Conservation (phyloP, 2,113 vertebrate genomes). For the Eonycteris spelaea region DNA sequence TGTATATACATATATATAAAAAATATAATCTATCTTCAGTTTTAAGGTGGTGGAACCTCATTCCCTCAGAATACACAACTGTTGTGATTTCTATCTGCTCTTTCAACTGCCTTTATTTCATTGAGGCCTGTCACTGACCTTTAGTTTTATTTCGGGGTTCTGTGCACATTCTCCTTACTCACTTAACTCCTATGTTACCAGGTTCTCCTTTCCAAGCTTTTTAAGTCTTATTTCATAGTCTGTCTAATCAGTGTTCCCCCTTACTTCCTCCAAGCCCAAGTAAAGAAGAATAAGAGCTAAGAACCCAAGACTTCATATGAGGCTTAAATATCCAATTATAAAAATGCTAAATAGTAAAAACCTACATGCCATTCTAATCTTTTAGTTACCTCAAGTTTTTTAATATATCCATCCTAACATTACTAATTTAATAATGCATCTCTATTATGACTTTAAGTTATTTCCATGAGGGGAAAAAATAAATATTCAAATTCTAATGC, state of each 20-base stretch:
- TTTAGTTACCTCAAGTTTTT: neutral
- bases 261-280: neutral
- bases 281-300: neutral
- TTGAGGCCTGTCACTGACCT: neutral
- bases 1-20: too few relatives aligned
- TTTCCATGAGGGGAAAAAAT: neutral
- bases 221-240: neutral
- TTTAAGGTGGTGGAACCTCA: neutral
- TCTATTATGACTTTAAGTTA: neutral
- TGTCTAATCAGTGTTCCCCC: neutral
- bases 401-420: neutral
- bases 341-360: conserved; percentile 4
- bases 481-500: conserved; percentile 7
- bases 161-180: neutral
- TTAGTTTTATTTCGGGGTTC: neutral
- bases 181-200: neutral
- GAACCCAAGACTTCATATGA: neutral
- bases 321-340: neutral
- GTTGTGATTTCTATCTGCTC: neutral
- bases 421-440: neutral
- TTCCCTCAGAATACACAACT: neutral
- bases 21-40: neutral
- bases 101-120: neutral
- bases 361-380: neutral
- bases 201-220: neutral